Percentiles rank a stretch among this genome's conserved stretches.
Conservation (phyloP, 2,113 vertebrate genomes). For the Pseudorectes ferrugineus region DNA sequence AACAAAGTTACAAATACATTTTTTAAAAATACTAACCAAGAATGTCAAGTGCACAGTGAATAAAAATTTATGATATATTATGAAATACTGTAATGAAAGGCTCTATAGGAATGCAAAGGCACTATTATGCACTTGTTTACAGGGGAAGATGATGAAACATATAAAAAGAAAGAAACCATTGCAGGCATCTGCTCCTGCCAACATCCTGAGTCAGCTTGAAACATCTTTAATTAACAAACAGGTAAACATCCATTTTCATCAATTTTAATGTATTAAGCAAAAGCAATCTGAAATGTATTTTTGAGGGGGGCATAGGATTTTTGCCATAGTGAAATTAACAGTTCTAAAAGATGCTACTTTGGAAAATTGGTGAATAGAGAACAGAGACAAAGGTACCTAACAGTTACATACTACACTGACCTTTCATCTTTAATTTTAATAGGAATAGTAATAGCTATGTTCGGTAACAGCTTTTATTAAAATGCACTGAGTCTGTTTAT, state of each 20-base stretch:
- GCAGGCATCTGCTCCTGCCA: conserved; percentile 42
- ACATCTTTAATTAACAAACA: conserved; percentile 58
- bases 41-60: not conserved
- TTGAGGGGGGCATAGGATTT: not conserved
- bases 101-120: not conserved
- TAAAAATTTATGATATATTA: not conserved
- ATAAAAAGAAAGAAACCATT: conserved; percentile 54
- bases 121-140: not conserved
- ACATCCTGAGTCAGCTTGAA: conserved; percentile 52
- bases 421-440: not conserved
- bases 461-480: not conserved
- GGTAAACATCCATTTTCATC: conserved; percentile 6
- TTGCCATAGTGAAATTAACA: not conserved
- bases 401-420: not conserved
- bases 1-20: not conserved
- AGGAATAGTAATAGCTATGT: not conserved
- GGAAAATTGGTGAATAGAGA: not conserved
- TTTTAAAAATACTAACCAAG: not conserved
- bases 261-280: not conserved
- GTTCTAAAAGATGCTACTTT: not conserved
- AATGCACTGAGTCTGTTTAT: not conserved
- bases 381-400: not conserved
- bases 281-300: not conserved
- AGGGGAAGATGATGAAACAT: conserved; percentile 40
- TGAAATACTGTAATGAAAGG: not conserved